Conservation (phyloP, 2,797 vertebrate species). For the Protosalanx chinensis region DNA sequence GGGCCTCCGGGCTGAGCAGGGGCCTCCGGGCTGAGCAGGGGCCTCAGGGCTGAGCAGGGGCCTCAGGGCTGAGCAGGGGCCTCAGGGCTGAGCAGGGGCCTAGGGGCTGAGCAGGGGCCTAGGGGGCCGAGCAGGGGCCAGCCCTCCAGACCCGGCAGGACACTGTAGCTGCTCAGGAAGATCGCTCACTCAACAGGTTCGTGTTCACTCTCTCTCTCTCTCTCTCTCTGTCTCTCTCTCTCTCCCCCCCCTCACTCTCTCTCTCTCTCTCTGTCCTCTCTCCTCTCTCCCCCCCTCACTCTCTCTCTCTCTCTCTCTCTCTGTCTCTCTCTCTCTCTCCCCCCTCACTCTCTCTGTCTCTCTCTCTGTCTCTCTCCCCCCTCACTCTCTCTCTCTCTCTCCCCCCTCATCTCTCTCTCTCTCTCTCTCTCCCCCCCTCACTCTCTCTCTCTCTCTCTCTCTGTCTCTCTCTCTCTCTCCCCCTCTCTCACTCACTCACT, state of each 20-base stretch:
- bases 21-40: not conserved
- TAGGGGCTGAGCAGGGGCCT: not conserved
- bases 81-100: not conserved
- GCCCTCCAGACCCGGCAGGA: constrained; percentile 10
- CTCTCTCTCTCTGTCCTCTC: too few species aligned
- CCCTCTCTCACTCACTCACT: constrained; percentile 20
- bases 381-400: too few species aligned
- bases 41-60: not conserved
- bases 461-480: not conserved
- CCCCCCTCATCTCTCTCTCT: too few species aligned
- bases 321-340: too few species aligned
- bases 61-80: not conserved
- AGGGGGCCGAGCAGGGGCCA: not conserved
- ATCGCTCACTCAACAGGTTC: too few species aligned
- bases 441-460: constrained; percentile 57
- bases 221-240: not conserved
- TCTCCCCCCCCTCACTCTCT: constrained; percentile 32
- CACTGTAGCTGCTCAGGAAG: not conserved
- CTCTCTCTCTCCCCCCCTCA: constrained; percentile 22
- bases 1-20: not conserved
- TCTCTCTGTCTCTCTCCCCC: too few species aligned
- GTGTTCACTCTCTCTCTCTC: constrained; percentile 19
- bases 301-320: constrained; percentile 48
- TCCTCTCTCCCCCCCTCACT: too few species aligned
- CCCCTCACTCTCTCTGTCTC: too few species aligned